A percentile compares a stretch with the other conserved stretches of the same genome.
phyloP scores from a whole-genome alignment of 2,888 invertebrate species.

The Ormyrus labotus region DNA sequence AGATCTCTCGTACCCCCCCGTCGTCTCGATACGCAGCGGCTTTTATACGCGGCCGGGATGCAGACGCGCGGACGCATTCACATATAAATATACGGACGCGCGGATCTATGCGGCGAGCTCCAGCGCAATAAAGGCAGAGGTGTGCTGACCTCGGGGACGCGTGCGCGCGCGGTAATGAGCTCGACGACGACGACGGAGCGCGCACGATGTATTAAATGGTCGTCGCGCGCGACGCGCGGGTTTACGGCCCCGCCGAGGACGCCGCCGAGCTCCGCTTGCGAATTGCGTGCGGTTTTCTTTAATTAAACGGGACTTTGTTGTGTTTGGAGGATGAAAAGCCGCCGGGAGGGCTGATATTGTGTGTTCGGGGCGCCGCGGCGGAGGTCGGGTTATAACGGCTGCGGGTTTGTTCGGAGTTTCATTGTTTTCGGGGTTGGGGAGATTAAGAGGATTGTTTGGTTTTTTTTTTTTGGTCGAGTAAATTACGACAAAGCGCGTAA shows the following conservation, averaged over 20 bases:
- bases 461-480: too few relatives aligned
- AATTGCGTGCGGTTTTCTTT: too few relatives aligned
- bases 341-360: too few relatives aligned
- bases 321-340: too few relatives aligned
- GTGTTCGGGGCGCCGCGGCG: too few relatives aligned
- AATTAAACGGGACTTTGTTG: too few relatives aligned
- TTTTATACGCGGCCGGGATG: slow-evolving; percentile 2
- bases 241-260: slow-evolving; percentile 29
- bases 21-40: not conserved
- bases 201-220: too few relatives aligned
- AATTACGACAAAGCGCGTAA: not conserved
- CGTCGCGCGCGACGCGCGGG: not conserved
- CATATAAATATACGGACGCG: too few relatives aligned
- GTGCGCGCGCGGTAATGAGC: slow-evolving; percentile 35
- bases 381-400: too few relatives aligned
- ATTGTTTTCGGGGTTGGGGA: too few relatives aligned
- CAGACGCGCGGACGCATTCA: not conserved
- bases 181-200: not conserved
- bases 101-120: not conserved
- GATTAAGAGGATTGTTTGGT: too few relatives aligned
- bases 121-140: not conserved
- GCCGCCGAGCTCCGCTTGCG: not conserved
- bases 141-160: slow-evolving; percentile 28
- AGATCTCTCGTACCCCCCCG: not conserved
- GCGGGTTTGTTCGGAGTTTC: too few relatives aligned